Conservation (phyloP, 1,140 invertebrate species). For the Brachionus sp. region DNA sequence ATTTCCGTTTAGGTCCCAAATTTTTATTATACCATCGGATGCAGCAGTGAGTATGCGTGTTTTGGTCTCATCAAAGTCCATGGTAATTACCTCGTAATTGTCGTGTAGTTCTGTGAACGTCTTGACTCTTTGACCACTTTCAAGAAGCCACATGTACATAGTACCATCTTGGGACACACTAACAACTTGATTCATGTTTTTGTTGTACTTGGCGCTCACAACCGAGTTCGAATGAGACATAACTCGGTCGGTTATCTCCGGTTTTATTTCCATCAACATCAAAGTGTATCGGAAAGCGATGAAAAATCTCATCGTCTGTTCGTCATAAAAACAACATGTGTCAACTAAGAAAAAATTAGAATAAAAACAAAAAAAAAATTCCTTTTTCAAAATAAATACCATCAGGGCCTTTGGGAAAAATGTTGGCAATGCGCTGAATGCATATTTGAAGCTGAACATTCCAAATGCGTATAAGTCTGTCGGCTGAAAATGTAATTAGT, state of each 20-base stretch:
- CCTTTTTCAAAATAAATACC: constrained; percentile 48
- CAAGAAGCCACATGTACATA: constrained; percentile 58
- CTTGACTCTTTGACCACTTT: constrained; percentile 60
- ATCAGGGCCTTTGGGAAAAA: constrained; percentile 59
- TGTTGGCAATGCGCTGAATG: constrained; percentile 48
- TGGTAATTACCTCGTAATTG: constrained; percentile 55
- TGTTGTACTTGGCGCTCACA: constrained; percentile 55
- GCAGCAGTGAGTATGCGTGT: constrained; percentile 55
- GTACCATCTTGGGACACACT: constrained; percentile 56
- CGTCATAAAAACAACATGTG: constrained; percentile 54
- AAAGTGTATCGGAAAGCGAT: constrained; percentile 57
- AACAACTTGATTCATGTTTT: constrained; percentile 55
- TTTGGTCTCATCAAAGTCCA: constrained; percentile 54
- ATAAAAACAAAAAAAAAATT: too few relatives aligned
- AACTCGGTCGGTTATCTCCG: constrained; percentile 54
- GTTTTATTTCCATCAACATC: constrained; percentile 57
- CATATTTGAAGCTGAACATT: constrained; percentile 57
- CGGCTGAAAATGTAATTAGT: constrained; percentile 59
- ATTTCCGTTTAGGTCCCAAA: constrained; percentile 60
- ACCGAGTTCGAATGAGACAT: constrained; percentile 58
- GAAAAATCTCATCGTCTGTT: constrained; percentile 52
- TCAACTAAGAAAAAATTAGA: constrained; percentile 48
- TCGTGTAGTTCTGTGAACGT: constrained; percentile 54
- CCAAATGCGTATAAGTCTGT: constrained; percentile 59
- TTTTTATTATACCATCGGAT: constrained; percentile 58